Evolutionary conservation across 2,113 vertebrate species (phyloP).

Genomic region (Cromileptes altivelis): DNA sequence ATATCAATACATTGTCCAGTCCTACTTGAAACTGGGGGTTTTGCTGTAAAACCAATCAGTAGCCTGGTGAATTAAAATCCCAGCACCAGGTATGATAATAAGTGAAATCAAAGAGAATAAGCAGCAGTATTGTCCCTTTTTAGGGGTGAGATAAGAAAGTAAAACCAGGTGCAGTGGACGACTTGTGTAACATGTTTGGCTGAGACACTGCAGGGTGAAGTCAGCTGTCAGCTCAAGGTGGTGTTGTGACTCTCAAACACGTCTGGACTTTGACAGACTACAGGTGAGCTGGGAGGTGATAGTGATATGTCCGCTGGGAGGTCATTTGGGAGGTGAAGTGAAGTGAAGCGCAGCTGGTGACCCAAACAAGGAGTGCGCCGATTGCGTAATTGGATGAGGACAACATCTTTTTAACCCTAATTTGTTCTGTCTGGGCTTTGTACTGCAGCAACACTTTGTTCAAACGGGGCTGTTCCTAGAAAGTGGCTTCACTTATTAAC

Average conservation of each 20-base stretch:
- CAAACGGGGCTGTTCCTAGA: slow-evolving; percentile 18
- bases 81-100: neutral
- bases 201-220: neutral
- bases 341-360: neutral
- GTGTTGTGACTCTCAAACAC: neutral
- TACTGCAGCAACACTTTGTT: neutral
- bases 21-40: neutral
- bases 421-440: slow-evolving; percentile 15
- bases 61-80: neutral
- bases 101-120: neutral
- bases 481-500: slow-evolving; percentile 27
- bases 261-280: neutral
- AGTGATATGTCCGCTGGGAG: slow-evolving; percentile 9
- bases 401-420: neutral
- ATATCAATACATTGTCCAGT: no score
- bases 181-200: neutral
- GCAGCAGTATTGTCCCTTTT: neutral
- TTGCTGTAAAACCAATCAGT: neutral
- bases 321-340: neutral
- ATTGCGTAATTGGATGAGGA: slow-evolving; percentile 18
- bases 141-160: neutral
- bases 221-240: neutral
- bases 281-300: slow-evolving; percentile 14
- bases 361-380: neutral
- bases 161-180: neutral